These are phyloP conservation scores for Alexandromys fortis DNA, from an alignment of 2,113 vertebrate species.

Conservation along the genomic window DNA sequence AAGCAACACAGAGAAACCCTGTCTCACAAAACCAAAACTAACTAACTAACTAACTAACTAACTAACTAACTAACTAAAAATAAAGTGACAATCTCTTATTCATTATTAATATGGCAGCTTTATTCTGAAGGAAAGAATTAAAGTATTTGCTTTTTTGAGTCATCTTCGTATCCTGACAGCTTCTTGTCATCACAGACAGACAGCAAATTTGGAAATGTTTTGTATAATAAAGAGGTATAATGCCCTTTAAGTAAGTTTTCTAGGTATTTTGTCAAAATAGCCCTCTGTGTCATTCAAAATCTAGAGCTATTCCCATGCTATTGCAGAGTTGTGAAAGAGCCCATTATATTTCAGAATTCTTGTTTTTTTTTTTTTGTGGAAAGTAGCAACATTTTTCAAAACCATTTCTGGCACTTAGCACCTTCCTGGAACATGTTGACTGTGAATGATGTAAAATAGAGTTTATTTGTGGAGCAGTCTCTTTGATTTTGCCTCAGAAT, in stretches of 20 bases:
- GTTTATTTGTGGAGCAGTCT: neutral
- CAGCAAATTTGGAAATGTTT: neutral
- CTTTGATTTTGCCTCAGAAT: neutral
- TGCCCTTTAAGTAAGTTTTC: neutral
- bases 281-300: neutral
- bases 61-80: no score
- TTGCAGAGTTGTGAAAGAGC: neutral
- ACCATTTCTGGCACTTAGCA: neutral
- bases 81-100: conserved; percentile 20
- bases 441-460: neutral
- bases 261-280: conserved; percentile 1
- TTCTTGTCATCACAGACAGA: neutral
- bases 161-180: conserved; percentile 29
- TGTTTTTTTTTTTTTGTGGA: conserved; percentile 35
- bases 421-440: conserved; percentile 11
- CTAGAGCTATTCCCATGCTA: neutral
- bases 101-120: conserved; percentile 13
- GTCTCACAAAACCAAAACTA: no score
- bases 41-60: no score
- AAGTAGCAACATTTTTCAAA: conserved; percentile 23
- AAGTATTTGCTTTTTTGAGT: conserved; percentile 23
- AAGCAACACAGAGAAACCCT: no score
- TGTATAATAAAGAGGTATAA: neutral
- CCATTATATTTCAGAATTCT: neutral
- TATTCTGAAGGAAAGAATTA: neutral